Evolutionary conservation across 2,797 vertebrate genomes (phyloP), one percentile per base, ranked within the genome.

Genomic region (Pantherophis alleghaniensis): DNA sequence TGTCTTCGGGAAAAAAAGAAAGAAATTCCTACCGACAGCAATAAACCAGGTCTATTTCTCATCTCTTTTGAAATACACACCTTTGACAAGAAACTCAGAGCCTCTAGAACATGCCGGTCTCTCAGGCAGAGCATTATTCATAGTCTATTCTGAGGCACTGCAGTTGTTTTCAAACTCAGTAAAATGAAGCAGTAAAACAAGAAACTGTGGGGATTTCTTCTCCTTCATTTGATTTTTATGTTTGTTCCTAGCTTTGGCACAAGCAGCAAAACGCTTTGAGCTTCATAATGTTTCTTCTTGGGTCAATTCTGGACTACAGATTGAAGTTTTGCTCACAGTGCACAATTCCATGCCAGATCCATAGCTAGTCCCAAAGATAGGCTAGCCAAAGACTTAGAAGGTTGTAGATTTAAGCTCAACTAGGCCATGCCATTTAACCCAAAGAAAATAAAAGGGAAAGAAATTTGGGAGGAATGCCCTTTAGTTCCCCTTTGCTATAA

Each of bases 201-300:
- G 69, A 92, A 92, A 11, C 69, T 95, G 89, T 74, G 10, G n/a
- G 69, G 59, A 63, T 63, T 89, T 88, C 20, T 56, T 66, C 53
- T 32, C 53, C n/a, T 90, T 83, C 1, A 1, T 60, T 86, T 91
- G n/a, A 90, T 32, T 97, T 94, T 91, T 89, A 91, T 93, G 87
- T 94, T 95, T 92, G 90, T 95, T 96, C 95, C 92, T 69, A 20
- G 86, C 6, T 93, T 69, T 88, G 86, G 86, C 83, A 93, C 18
- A 0, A 0, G 0, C 0, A 91, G 92, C 9, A 0, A 90, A 93
- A 91, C 56, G 26, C 87, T 86, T 66, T 24, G 32, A n/a, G 37
- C 24, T 42, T 93, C 16, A 69, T 42, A 42, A 55, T 55, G 13
- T 79, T 24, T 74, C 22, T 60, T 28, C 28, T 88, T 51, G 7